phyloP scores from a whole-genome alignment of 2,797 vertebrate species.

The Neosilurus mollespiculum region DNA sequence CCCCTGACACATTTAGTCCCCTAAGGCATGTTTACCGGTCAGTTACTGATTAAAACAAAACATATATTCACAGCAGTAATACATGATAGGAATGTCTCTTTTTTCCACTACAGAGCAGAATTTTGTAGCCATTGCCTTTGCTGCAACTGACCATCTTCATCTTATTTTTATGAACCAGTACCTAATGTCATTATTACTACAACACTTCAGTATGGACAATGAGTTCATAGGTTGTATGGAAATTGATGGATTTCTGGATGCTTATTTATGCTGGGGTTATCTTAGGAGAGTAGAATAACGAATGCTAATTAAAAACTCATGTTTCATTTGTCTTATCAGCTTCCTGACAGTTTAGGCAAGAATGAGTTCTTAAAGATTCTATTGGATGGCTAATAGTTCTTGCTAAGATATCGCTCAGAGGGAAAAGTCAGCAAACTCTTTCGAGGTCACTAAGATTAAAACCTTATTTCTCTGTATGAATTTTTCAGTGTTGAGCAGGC shows the following conservation, averaged over 20 bases:
- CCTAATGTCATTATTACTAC: slow-evolving; percentile 20
- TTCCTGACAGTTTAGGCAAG: neutral
- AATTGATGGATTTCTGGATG: slow-evolving; percentile 30
- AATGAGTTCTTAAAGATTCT: neutral
- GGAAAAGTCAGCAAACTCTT: neutral
- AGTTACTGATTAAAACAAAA: slow-evolving; percentile 49
- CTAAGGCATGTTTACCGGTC: slow-evolving; percentile 42
- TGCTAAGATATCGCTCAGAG: neutral
- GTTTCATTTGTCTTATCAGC: neutral
- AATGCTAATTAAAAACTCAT: slow-evolving; percentile 10
- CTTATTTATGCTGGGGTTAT: neutral
- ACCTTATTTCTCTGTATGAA: neutral
- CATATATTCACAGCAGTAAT: slow-evolving; percentile 45
- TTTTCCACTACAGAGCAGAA: slow-evolving; percentile 28
- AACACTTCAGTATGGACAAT: slow-evolving; percentile 16
- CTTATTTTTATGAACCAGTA: slow-evolving; percentile 16
- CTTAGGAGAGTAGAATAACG: slow-evolving; percentile 4
- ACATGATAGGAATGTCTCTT: slow-evolving; percentile 38
- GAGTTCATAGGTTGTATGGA: slow-evolving; percentile 10
- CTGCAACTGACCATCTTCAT: neutral
- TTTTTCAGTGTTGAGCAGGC: neutral
- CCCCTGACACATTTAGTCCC: slow-evolving; percentile 36
- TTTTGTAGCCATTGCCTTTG: slow-evolving; percentile 13
- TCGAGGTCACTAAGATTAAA: neutral
- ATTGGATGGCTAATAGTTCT: neutral